A percentile compares a stretch with the other conserved stretches of the same genome.
phyloP scores from a whole-genome alignment of 1,140 invertebrate species.

The Calosoma granatense region DNA sequence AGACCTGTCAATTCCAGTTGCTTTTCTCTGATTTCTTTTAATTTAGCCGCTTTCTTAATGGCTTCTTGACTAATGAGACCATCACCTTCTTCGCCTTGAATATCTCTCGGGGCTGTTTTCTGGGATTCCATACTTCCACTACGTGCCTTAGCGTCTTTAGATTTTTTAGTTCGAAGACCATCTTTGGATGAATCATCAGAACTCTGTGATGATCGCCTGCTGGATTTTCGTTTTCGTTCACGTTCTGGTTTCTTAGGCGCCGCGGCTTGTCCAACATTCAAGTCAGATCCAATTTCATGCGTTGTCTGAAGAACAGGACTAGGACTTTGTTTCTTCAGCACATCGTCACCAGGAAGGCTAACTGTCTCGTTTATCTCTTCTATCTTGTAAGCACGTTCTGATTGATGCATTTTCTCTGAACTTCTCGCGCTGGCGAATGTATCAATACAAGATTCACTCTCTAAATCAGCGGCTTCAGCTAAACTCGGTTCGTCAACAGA shows the following conservation, averaged over 20 bases:
- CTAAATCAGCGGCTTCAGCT: constrained; percentile 32
- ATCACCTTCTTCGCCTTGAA: constrained; percentile 42
- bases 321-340: constrained; percentile 16
- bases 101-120: constrained; percentile 30
- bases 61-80: constrained; percentile 31
- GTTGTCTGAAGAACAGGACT: constrained; percentile 28
- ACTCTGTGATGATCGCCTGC: constrained; percentile 35
- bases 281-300: constrained; percentile 34
- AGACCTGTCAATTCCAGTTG: constrained; percentile 22
- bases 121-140: constrained; percentile 24
- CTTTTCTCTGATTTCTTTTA: constrained; percentile 22
- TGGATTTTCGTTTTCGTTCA: constrained; percentile 24
- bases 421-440: constrained; percentile 51
- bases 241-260: constrained; percentile 31
- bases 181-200: constrained; percentile 35
- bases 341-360: constrained; percentile 27
- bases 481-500: constrained; percentile 34
- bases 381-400: constrained; percentile 30
- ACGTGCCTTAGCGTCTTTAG: constrained; percentile 16
- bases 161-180: constrained; percentile 32
- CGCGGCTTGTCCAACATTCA: constrained; percentile 33
- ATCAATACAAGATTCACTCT: constrained; percentile 36
- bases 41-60: constrained; percentile 19
- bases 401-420: constrained; percentile 36
- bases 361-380: constrained; percentile 29